A percentile compares a stretch with the other conserved stretches of the same genome.
Conservation (phyloP, 2,797 vertebrate genomes). For the Tenualosa ilisha region DNA sequence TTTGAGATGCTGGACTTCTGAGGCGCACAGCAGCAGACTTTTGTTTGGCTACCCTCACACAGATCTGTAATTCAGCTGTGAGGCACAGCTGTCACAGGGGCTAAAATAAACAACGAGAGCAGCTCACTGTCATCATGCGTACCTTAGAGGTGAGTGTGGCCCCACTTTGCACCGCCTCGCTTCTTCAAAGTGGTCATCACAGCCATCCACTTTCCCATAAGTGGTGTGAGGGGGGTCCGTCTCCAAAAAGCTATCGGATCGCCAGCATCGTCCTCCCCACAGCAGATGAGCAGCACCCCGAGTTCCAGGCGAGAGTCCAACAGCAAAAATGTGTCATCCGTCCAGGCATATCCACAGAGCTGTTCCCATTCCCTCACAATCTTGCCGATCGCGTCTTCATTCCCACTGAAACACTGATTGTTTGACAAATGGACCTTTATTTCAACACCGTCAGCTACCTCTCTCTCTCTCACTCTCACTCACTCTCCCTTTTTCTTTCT, state of each 20-base stretch:
- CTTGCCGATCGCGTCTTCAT: constrained; percentile 43
- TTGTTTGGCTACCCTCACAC: constrained; percentile 9
- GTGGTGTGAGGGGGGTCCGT: constrained; percentile 8
- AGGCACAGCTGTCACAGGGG: background rate
- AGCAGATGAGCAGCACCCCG: constrained; percentile 47
- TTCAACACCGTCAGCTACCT: constrained; percentile 59
- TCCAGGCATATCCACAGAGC: constrained; percentile 40
- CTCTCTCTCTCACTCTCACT: constrained; percentile 48
- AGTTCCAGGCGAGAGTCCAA: constrained; percentile 41
- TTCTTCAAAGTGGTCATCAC: constrained; percentile 41
- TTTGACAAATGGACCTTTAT: constrained; percentile 60
- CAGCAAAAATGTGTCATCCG: constrained; percentile 37
- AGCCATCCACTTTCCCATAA: constrained; percentile 36
- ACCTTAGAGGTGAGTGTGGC: constrained; percentile 20
- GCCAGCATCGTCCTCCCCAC: constrained; percentile 37
- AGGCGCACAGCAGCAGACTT: background rate
- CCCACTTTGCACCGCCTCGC: constrained; percentile 33
- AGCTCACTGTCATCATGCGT: background rate
- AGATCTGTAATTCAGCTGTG: constrained; percentile 19
- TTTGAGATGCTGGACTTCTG: background rate
- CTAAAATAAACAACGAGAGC: constrained; percentile 12
- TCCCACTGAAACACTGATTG: constrained; percentile 55
- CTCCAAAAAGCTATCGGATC: constrained; percentile 36
- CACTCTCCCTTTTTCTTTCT: constrained; percentile 49
- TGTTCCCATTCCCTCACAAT: constrained; percentile 33